A percentile compares a stretch with the other conserved stretches of the same genome.
Evolutionary conservation across 2,888 invertebrate species (phyloP).

Genomic region (Melieria picta): DNA sequence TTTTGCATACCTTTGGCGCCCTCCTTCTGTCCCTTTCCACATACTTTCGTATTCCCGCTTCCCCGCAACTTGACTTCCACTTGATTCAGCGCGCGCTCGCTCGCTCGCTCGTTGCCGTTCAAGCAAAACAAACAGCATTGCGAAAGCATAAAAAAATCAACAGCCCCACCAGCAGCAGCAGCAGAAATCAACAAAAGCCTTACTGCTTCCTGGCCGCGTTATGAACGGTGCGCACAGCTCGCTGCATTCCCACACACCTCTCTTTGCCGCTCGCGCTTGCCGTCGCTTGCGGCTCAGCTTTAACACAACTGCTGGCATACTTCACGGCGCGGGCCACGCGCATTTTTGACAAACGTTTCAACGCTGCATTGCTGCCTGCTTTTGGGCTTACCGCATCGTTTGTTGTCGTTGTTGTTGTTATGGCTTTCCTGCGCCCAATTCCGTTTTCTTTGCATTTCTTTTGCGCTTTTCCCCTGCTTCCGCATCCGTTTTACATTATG

Average conservation of each 20-base stretch:
- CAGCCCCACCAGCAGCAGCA: neutral
- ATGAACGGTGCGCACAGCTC: too few species aligned
- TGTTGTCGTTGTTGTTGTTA: neutral
- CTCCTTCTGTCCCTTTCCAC: neutral
- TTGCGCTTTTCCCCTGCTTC: neutral
- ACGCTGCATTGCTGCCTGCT: neutral
- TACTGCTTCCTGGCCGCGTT: slow-evolving; percentile 10
- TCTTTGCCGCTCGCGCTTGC: too few species aligned
- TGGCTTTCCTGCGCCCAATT: neutral
- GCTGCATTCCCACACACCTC: too few species aligned
- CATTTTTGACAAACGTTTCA: slow-evolving; percentile 16
- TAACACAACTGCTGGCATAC: neutral
- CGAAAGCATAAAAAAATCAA: neutral
- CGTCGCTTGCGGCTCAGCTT: too few species aligned
- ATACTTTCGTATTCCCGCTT: neutral
- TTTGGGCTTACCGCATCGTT: neutral
- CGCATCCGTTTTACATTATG: neutral
- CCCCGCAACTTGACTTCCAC: neutral
- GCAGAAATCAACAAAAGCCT: slow-evolving; percentile 18
- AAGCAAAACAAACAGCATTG: slow-evolving; percentile 10
- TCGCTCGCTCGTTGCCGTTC: neutral
- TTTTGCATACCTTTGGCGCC: neutral
- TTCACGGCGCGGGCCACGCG: neutral
- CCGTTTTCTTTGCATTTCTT: neutral
- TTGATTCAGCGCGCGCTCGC: neutral